Evolutionary conservation across 92 coral and sea anemone species (phyloP).

Genomic region (Virgularia gustaviana): DNA sequence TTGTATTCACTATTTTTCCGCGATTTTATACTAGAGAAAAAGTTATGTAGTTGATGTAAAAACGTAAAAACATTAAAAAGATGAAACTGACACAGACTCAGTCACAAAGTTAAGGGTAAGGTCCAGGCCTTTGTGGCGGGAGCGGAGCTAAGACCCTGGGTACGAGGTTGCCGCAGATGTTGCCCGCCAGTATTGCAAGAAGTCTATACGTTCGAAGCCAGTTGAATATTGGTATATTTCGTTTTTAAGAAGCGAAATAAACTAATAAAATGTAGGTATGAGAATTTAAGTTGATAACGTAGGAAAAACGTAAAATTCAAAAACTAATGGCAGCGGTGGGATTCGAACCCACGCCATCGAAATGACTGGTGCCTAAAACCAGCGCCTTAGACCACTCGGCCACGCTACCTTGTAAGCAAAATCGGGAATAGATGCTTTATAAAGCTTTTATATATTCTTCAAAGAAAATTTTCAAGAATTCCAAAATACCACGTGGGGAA

Average conservation of each 20-base stretch:
- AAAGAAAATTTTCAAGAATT: background rate
- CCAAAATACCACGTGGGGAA: background rate
- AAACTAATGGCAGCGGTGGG: slow-evolving; percentile 37
- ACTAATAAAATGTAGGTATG: no score
- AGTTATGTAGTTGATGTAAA: no score
- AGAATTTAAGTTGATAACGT: background rate
- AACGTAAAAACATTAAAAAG: no score
- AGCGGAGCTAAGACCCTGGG: no score
- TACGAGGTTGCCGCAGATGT: no score
- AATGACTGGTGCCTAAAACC: slow-evolving; percentile 96
- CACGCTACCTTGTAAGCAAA: slow-evolving; percentile 66
- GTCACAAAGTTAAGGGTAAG: no score
- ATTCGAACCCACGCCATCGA: slow-evolving; percentile 50
- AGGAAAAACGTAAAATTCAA: background rate
- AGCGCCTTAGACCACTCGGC: slow-evolving; percentile 99
- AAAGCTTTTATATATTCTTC: background rate
- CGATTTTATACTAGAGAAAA: no score
- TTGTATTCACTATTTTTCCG: no score
- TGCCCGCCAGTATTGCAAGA: background rate
- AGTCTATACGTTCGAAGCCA: no score
- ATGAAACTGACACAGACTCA: no score
- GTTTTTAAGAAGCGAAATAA: background rate
- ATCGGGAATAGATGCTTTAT: background rate
- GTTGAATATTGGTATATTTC: background rate
- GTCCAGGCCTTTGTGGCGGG: no score